A percentile compares a stretch with the other conserved stretches of the same genome.
These are phyloP conservation scores for Elgaria multicarinata DNA, from an alignment of 2,113 vertebrate genomes.

Conservation along the genomic window DNA sequence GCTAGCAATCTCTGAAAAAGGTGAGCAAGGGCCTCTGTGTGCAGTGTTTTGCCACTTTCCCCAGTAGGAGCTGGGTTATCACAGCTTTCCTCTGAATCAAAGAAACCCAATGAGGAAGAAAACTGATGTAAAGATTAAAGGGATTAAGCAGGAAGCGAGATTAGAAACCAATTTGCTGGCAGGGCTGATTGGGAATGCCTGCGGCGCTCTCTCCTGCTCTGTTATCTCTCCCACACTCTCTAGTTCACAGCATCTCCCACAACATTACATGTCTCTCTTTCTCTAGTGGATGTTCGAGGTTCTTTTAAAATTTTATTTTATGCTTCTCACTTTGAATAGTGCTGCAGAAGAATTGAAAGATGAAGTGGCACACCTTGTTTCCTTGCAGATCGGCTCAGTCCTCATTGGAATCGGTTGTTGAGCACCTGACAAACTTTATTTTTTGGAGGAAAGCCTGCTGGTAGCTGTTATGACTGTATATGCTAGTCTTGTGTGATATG, in stretches of 20 bases:
- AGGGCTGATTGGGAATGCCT: constrained; percentile 20
- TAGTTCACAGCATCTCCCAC: constrained; percentile 16
- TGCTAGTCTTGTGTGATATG: not conserved
- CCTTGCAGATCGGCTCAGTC: not conserved
- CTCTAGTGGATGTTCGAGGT: not conserved
- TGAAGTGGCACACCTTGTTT: constrained; percentile 13
- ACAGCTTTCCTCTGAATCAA: constrained; percentile 22
- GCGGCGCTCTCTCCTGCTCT: not conserved
- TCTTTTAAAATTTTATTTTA: not conserved
- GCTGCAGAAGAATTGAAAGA: not conserved
- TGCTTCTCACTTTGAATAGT: not conserved
- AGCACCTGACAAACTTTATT: not conserved
- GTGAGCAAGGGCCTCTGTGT: not conserved
- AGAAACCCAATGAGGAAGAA: constrained; percentile 5
- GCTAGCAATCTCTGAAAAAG: not conserved
- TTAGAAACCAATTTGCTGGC: constrained; percentile 24
- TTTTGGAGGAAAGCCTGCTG: not conserved
- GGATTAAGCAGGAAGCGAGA: constrained; percentile 20
- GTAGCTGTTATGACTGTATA: not conserved
- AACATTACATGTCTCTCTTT: not conserved
- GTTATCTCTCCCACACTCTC: not conserved
- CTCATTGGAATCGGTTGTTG: not conserved
- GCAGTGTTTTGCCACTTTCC: not conserved
- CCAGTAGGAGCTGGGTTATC: not conserved
- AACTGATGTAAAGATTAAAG: constrained; percentile 34